A percentile compares a stretch with the other conserved stretches of the same genome.
These are phyloP conservation scores for Donacobius atricapilla DNA, from an alignment of 2,113 vertebrate species.

Conservation along the genomic window DNA sequence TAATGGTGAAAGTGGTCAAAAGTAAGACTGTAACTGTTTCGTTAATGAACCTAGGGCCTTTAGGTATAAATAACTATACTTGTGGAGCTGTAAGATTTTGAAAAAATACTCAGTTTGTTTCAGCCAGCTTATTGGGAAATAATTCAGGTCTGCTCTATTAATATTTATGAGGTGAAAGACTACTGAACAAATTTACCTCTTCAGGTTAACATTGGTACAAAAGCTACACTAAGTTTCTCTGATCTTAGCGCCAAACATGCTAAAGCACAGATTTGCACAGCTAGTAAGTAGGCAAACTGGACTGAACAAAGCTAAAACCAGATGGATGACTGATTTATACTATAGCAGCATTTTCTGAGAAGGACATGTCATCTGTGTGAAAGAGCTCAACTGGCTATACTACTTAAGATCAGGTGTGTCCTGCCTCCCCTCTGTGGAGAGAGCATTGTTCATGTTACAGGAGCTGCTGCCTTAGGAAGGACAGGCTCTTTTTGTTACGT, in stretches of 20 bases:
- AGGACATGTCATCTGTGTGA: not conserved
- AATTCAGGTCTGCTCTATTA: not conserved
- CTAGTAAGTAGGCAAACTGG: not conserved
- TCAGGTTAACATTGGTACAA: not conserved
- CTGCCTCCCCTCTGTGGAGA: not conserved
- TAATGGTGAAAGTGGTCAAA: not conserved
- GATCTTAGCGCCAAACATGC: not conserved
- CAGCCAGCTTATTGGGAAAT: not conserved
- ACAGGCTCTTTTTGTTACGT: not conserved
- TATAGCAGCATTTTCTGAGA: not conserved
- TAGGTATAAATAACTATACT: not conserved
- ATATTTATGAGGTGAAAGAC: not conserved
- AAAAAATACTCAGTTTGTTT: not conserved
- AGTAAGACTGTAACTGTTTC: not conserved
- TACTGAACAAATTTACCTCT: not conserved
- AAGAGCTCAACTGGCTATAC: not conserved
- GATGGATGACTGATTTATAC: not conserved
- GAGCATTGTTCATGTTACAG: not conserved
- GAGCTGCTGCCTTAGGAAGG: not conserved
- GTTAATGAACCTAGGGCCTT: not conserved
- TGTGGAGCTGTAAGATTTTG: not conserved
- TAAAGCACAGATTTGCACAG: not conserved
- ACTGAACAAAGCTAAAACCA: not conserved
- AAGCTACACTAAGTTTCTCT: not conserved
- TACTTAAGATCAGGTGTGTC: not conserved